Evolutionary conservation across 2,113 vertebrate genomes (phyloP), one percentile per base, ranked within the genome.

Genomic region (Rhinolophus sinicus): DNA sequence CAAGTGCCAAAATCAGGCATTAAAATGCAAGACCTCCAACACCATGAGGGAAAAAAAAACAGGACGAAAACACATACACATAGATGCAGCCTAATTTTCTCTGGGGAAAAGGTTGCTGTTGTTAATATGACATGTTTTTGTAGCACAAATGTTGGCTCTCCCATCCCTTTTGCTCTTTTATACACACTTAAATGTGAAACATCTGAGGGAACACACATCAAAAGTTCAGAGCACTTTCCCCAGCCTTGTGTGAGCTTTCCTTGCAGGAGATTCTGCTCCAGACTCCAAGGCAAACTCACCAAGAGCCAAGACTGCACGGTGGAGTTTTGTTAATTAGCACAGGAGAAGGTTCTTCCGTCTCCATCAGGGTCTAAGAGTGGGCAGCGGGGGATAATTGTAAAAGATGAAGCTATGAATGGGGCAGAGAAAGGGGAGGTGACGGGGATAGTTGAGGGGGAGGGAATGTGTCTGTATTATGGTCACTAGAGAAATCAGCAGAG

Each of bases 51-150:
- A 69, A 22, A 24, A 7, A 1, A 26, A 13, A 30, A 44, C 0
- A 64, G 15, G 16, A 67, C 12, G 60, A 56, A 73, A 24, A 40
- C 28, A 86, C 54, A 78, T 5, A 52, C 44, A 58, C 50, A 52
- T 33, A 72, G 30, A 62, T 40, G 50, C 15, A n/a, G 64, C 64
- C 28, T 58, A 2, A 11, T 26, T 96, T 92, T 81, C 97, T 93
- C 95, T 76, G 93, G 77, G 89, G 94, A 96, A 91, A 84, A 84
- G 86, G 5, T 24, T 89, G 77, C 70, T 70, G 58, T 8, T 96
- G 92, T 95, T 95, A 90, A 88, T 90, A 70, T 70, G 93, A 91
- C 84, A 13, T 85, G 30, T 82, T 97, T 97, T 91, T 38, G 35
- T 80, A 81, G 67, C 67, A 1, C 93, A 22, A 87, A 84, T n/a